Conservation (phyloP, 1,140 invertebrate genomes). For the Drosophila burlai region DNA sequence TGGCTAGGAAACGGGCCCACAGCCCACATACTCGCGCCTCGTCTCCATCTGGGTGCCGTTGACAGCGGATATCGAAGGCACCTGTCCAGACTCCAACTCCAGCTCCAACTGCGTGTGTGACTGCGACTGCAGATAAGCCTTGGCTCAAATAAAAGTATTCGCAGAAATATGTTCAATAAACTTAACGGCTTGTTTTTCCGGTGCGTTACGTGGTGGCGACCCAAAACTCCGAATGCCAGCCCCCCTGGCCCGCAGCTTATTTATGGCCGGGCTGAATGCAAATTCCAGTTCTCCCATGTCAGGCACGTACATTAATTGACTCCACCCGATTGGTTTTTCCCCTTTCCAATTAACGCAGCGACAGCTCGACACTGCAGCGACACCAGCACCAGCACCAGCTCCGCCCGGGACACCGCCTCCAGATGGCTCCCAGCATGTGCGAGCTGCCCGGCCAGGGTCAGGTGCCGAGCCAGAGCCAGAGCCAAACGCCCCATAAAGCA, state of each 20-base stretch:
- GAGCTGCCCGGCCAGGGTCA: slow-evolving; percentile 54
- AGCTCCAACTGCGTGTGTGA: not conserved
- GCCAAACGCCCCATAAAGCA: slow-evolving; percentile 10
- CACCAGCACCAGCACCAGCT: slow-evolving; percentile 29
- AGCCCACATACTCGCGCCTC: slow-evolving; percentile 43
- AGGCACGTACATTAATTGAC: slow-evolving; percentile 65
- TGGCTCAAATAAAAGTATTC: slow-evolving; percentile 2
- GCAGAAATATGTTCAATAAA: slow-evolving; percentile 71
- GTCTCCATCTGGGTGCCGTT: slow-evolving; percentile 38
- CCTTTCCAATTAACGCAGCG: slow-evolving; percentile 49
- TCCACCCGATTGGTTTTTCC: slow-evolving; percentile 46
- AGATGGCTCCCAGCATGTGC: slow-evolving; percentile 83
- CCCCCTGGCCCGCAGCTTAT: slow-evolving; percentile 8
- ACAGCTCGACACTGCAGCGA: slow-evolving; percentile 70
- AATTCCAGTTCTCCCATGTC: slow-evolving; percentile 69
- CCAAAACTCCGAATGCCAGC: slow-evolving; percentile 22
- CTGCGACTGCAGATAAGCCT: slow-evolving; percentile 33
- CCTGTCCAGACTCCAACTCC: slow-evolving; percentile 29
- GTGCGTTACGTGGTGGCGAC: slow-evolving; percentile 68
- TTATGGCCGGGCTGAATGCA: slow-evolving; percentile 33
- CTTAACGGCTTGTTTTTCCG: slow-evolving; percentile 79
- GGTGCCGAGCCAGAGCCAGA: slow-evolving; percentile 15
- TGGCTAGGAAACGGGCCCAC: slow-evolving; percentile 35
- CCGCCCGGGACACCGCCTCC: slow-evolving; percentile 28
- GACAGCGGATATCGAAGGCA: slow-evolving; percentile 45